Conservation (phyloP, 2,888 invertebrate genomes). For the Scaptomyza cyrtandrae region DNA sequence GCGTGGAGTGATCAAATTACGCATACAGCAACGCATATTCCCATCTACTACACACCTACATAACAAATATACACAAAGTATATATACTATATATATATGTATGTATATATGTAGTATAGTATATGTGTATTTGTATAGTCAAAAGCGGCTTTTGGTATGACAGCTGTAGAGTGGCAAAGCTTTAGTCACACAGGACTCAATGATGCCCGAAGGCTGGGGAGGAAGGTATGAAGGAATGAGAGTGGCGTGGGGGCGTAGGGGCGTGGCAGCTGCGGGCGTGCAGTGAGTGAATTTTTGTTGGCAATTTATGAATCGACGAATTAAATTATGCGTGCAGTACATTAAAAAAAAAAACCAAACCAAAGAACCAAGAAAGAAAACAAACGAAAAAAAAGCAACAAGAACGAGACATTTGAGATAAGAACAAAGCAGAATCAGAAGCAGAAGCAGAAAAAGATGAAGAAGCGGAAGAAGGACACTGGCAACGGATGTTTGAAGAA, state of each 20-base stretch:
- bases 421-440: constrained; percentile 4
- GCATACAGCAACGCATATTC: constrained; percentile 16
- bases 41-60: constrained; percentile 11
- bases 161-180: constrained; percentile 46
- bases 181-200: constrained; percentile 5
- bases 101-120: constrained; percentile 1
- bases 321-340: constrained; percentile 77
- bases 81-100: not conserved
- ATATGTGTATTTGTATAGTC: constrained; percentile 44
- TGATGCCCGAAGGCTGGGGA: not conserved
- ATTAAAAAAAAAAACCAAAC: constrained; percentile 54
- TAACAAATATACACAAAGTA: not conserved
- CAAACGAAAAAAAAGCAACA: constrained; percentile 29
- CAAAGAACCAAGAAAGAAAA: constrained; percentile 16
- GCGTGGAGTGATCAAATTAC: constrained; percentile 57
- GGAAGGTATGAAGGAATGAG: not conserved
- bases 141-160: constrained; percentile 44
- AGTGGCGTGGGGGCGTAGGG: not conserved
- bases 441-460: not conserved
- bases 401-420: constrained; percentile 13
- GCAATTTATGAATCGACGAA: constrained; percentile 74
- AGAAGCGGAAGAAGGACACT: not conserved
- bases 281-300: constrained; percentile 64
- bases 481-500: constrained; percentile 39
- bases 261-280: constrained; percentile 32